phyloP scores from a whole-genome alignment of 1,140 invertebrate genomes.

The Bombus breviceps region DNA sequence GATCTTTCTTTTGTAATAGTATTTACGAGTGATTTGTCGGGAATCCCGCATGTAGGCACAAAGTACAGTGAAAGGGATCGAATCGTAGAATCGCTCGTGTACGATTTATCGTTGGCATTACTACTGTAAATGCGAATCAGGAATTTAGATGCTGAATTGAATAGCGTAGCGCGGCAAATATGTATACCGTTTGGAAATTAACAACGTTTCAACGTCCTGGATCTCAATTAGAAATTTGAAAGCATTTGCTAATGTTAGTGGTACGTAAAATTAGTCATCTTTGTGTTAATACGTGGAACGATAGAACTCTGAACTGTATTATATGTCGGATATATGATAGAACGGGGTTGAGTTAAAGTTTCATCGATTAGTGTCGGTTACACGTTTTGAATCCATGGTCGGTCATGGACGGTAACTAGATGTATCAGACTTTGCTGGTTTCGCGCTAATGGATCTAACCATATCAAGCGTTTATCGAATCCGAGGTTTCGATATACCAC shows the following conservation, averaged over 20 bases:
- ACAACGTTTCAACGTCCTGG: no score
- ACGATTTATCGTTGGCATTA: constrained; percentile 1
- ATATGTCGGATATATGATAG: neutral
- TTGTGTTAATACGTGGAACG: neutral
- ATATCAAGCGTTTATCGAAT: constrained; percentile 59
- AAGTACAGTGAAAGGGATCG: neutral
- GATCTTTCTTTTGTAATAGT: neutral
- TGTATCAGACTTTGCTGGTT: constrained; percentile 52
- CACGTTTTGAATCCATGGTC: neutral
- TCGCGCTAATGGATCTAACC: constrained; percentile 51
- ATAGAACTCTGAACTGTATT: neutral
- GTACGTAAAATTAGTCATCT: neutral
- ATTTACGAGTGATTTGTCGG: neutral
- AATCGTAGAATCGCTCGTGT: no score
- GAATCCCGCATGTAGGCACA: neutral
- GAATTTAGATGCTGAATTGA: neutral
- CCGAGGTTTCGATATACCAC: constrained; percentile 11
- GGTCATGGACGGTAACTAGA: neutral
- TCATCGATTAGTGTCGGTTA: neutral
- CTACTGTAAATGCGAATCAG: neutral
- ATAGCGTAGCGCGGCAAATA: neutral
- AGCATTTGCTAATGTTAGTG: neutral
- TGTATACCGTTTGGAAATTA: neutral
- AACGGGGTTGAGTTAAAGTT: neutral
- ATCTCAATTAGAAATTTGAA: no score